These are phyloP conservation scores for Cephalophus harveyi DNA, from an alignment of 2,113 vertebrate species.

Conservation along the genomic window DNA sequence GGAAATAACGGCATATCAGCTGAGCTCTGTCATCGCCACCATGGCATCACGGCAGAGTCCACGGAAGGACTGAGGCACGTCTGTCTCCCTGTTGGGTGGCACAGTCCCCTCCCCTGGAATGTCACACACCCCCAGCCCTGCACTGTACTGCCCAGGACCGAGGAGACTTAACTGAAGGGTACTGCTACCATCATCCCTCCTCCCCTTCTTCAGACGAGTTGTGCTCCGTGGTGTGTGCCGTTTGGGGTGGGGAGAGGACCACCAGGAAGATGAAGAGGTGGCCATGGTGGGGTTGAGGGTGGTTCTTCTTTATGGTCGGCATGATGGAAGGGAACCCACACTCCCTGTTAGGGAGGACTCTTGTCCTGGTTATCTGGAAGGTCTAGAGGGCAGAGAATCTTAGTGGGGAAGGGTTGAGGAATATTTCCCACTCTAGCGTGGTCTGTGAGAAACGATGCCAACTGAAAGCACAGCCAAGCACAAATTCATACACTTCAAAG, in stretches of 20 bases:
- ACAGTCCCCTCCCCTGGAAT: background rate
- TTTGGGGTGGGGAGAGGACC: background rate
- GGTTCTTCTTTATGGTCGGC: rapidly evolving
- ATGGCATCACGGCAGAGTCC: background rate
- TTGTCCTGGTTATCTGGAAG: background rate
- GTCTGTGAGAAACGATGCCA: conserved; percentile 25
- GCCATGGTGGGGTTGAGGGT: background rate
- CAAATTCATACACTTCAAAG: conserved; percentile 11
- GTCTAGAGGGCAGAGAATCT: background rate
- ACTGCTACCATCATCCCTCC: too few species aligned
- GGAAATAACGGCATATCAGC: background rate
- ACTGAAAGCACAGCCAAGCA: background rate
- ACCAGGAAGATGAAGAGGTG: too few species aligned
- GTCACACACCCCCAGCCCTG: background rate
- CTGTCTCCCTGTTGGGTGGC: background rate
- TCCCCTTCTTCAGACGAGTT: background rate
- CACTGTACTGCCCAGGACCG: rapidly evolving
- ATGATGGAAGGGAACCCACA: rapidly evolving
- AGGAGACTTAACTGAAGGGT: rapidly evolving
- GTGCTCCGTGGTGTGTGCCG: rapidly evolving
- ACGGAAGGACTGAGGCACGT: rapidly evolving
- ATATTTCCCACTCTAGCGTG: background rate
- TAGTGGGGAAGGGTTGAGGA: background rate
- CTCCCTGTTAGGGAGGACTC: background rate
- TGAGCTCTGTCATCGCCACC: rapidly evolving